Evolutionary conservation across 2,113 vertebrate species (phyloP).

Genomic region (Carassius gibelio): DNA sequence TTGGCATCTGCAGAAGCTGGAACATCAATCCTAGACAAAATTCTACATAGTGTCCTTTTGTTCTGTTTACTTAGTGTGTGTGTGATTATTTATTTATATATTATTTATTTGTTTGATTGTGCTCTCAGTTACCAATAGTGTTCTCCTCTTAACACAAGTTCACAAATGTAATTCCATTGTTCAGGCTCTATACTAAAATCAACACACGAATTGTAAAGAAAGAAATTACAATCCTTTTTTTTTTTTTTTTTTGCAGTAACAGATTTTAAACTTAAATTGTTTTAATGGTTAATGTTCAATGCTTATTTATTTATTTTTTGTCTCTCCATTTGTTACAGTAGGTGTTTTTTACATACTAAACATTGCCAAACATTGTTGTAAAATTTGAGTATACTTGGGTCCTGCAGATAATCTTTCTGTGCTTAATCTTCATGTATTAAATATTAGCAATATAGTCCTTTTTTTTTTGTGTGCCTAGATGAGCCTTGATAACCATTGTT

Average conservation of each 20-base stretch:
- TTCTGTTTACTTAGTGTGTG: too few species aligned
- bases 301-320: not conserved
- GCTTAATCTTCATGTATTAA: not conserved
- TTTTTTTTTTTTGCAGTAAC: not conserved
- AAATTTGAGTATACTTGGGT: not conserved
- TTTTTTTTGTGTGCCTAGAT: too few species aligned
- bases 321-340: not conserved
- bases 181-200: not conserved
- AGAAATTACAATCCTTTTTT: too few species aligned
- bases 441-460: not conserved
- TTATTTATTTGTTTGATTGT: too few species aligned
- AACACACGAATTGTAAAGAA: not conserved
- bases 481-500: not conserved
- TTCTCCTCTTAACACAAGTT: not conserved
- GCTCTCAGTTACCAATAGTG: too few species aligned
- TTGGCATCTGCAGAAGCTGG: not conserved
- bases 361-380: not conserved
- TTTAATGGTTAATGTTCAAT: not conserved
- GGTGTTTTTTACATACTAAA: not conserved
- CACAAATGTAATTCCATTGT: not conserved
- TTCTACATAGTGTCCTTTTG: not conserved
- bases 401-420: not conserved
- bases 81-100: too few species aligned
- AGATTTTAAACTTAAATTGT: not conserved
- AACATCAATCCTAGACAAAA: not conserved